Conservation (phyloP, 2,797 vertebrate genomes). For the Aphelocoma californica region DNA sequence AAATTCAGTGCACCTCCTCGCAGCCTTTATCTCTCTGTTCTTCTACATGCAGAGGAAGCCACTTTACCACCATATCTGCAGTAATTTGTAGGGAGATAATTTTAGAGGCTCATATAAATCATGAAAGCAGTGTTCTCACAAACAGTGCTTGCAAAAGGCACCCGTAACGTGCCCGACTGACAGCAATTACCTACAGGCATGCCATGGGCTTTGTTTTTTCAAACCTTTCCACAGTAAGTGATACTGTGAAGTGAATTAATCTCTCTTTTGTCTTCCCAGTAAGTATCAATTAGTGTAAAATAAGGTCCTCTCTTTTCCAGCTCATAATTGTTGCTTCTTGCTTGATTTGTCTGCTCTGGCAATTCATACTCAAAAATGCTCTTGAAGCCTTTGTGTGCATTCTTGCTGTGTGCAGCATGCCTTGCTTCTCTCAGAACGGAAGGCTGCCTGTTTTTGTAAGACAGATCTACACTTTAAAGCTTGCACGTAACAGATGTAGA, state of each 20-base stretch:
- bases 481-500: background rate
- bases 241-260: slow-evolving; percentile 23
- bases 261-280: background rate
- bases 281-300: slow-evolving; percentile 43
- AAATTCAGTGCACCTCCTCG: background rate
- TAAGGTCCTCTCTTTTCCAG: background rate
- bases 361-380: slow-evolving; percentile 26
- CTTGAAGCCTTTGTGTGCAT: background rate
- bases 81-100: background rate
- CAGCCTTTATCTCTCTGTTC: background rate
- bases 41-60: background rate
- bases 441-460: background rate
- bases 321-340: slow-evolving; percentile 20
- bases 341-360: background rate
- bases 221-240: background rate
- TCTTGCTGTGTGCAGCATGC: background rate
- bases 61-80: background rate
- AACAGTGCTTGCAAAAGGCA: background rate
- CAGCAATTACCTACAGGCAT: background rate
- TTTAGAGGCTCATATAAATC: background rate
- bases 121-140: background rate
- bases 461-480: background rate
- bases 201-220: background rate
- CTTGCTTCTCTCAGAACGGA: background rate
- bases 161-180: background rate